Evolutionary conservation across 92 coral and sea anemone genomes (phyloP), one percentile per base, ranked within the genome.

Genomic region (Zoanthus sansibaricus): DNA sequence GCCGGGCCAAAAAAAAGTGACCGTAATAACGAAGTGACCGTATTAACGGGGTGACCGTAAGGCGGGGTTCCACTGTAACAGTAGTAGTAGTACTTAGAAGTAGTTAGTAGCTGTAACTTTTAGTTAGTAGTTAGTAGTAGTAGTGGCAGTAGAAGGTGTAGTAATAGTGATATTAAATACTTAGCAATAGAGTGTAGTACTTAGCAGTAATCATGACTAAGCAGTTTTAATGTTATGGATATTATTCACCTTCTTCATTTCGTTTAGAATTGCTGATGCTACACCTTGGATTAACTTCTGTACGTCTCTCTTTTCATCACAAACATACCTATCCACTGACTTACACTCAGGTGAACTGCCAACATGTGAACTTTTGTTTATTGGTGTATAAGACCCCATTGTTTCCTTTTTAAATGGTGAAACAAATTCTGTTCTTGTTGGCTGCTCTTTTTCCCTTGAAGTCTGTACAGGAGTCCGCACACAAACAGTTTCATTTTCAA

Each of bases 171-270:
- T 37, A 37, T 37, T 37, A 25, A 37, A 4, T 37, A 37, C 3
- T 37, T 4, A 37, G 42, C 2, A 37, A 2, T 37, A 37, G 42
- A 37, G 42, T 37, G 2, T 2, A 37, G 4, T 37, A 4, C 2
- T 4, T 37, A 37, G 4, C 1, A 4, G 3, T 4, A 37, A 2
- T 37, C 42, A 37, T 2, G 4, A 4, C 4, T 25, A 25, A 37
- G 42, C 42, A 37, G 4, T 37, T 49, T 11, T 33, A 71, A 20
- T 17, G 15, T 15, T 8, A 74, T 18, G n/a, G 5, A 2, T 42
- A 51, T 52, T n/a, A 32, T 4, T 11, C 25, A 89, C 92, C 89
- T 89, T 85, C 54, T 89, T 89, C 86, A 70, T 77, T 72, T 89
- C 89, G 83, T 54, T 78, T 55, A 84, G 55, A 20, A 78, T 78